Evolutionary conservation across 1,140 invertebrate species (phyloP).

Genomic region (Nebria ingens): DNA sequence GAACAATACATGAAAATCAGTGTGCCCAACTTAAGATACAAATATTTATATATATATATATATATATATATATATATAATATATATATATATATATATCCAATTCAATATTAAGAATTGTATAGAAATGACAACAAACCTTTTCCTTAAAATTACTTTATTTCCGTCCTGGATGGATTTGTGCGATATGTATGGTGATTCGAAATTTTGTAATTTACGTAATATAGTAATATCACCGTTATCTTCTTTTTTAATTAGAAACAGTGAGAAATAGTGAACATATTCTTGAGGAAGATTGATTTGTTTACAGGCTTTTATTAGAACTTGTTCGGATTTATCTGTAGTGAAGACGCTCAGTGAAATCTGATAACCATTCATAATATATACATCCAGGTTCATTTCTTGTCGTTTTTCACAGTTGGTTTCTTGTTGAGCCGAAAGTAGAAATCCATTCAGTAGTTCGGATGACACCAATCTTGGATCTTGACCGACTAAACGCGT

Average conservation of each 20-base stretch:
- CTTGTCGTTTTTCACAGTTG: conserved; percentile 53
- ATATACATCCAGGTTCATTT: conserved; percentile 70
- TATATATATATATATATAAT: no score
- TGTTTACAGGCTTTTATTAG: conserved; percentile 67
- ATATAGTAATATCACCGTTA: conserved; percentile 58
- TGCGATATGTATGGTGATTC: conserved; percentile 92
- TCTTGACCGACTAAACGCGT: conserved; percentile 73
- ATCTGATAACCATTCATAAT: conserved; percentile 79
- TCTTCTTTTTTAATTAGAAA: conserved; percentile 73
- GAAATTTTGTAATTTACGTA: conserved; percentile 87
- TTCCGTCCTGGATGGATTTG: conserved; percentile 44
- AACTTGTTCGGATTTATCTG: conserved; percentile 70
- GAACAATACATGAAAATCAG: no score
- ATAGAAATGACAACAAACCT: conserved; percentile 40
- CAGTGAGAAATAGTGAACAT: conserved; percentile 78
- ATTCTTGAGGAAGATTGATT: conserved; percentile 65
- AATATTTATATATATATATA: conserved; percentile 4
- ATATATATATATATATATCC: background rate
- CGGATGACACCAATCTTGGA: conserved; percentile 59
- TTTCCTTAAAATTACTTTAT: conserved; percentile 63
- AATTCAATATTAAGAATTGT: background rate
- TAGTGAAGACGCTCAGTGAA: conserved; percentile 66
- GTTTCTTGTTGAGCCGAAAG: conserved; percentile 86
- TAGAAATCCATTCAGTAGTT: conserved; percentile 78
- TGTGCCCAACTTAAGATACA: no score